Base-by-base conservation (phyloP, 2,888 invertebrate species). In the Tortrix viridana region DNA sequence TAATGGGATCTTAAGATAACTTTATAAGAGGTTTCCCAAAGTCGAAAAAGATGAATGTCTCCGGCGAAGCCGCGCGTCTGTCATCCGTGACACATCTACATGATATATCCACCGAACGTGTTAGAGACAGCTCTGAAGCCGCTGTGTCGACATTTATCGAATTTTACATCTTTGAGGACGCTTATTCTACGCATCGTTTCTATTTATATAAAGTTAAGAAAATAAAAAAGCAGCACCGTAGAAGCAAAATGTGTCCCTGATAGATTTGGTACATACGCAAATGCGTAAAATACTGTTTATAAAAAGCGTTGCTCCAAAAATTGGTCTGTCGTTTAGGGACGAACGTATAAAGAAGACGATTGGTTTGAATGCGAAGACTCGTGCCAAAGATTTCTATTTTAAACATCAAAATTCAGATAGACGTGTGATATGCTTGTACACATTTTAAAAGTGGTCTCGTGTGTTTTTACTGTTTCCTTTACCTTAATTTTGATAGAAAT, bases 101-200 rank as follows among this genome's bases (percentile, higher is more conserved):
- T 41, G 16, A n/a, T 41, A 41, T 12, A 32, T 12, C 26, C 26
- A 9, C 26, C 26, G 26, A 7, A 12, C 26, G 26, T 3, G n/a
- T n/a, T n/a, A n/a, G n/a, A n/a, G n/a, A n/a, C n/a, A n/a, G n/a
- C n/a, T n/a, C n/a, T n/a, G n/a, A n/a, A n/a, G 32, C 32, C 32
- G 32, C 9, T 38, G n/a, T 38, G 14, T 12, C 5, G 14, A 16
- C n/a, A 16, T 41, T 14, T 14, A 41, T n/a, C 5, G 2, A 26
- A 65, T 66, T 70, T 67, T 32, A 16, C 12, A 32, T 19, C 49
- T 18, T 18, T n/a, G 19, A 50, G 37, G 37, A 19, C 9, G 80
- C n/a, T 41, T 2, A 82, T 78, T 82, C 81, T 77, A 80, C 69
- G 78, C 80, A 80, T 81, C 79, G 79, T 79, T 72, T 64, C 71